A percentile compares a stretch with the other conserved stretches of the same genome.
Evolutionary conservation across 2,113 vertebrate species (phyloP).

Genomic region (Anthoscopus minutus): DNA sequence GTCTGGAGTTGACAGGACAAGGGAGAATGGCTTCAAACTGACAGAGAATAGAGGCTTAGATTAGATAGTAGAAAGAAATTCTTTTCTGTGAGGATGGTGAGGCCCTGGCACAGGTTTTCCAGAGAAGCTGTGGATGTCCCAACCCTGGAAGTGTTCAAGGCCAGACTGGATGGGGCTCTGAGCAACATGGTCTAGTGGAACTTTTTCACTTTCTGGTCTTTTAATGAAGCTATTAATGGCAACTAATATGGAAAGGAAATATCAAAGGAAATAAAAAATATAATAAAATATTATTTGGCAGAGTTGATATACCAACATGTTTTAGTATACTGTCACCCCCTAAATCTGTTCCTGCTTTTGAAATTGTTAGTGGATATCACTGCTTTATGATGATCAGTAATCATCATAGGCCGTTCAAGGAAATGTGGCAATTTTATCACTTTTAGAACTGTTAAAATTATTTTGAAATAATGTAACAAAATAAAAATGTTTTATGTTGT

Average conservation of each 20-base stretch:
- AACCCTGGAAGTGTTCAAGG: neutral
- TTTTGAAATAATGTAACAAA: neutral
- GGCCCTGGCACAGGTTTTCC: rapidly evolving
- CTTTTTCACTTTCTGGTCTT: neutral
- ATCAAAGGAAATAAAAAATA: no score
- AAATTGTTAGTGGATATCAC: neutral
- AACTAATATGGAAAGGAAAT: neutral
- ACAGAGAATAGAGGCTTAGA: neutral
- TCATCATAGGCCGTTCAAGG: neutral
- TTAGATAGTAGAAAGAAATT: neutral
- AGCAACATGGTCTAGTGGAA: neutral
- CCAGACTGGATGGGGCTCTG: rapidly evolving
- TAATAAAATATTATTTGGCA: no score
- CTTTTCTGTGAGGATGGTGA: rapidly evolving
- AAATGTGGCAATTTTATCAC: neutral
- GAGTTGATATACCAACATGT: neutral
- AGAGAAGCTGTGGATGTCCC: rapidly evolving
- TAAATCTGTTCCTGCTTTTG: neutral
- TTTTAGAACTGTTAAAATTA: neutral
- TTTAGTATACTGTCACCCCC: neutral
- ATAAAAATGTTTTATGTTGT: neutral
- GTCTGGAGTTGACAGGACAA: neutral
- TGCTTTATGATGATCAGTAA: neutral
- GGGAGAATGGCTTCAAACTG: neutral
- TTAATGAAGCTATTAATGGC: neutral